Percentiles rank a stretch among this genome's conserved stretches.
Conservation (phyloP, 2,113 vertebrate species). For the Psittacula cyanocephala region DNA sequence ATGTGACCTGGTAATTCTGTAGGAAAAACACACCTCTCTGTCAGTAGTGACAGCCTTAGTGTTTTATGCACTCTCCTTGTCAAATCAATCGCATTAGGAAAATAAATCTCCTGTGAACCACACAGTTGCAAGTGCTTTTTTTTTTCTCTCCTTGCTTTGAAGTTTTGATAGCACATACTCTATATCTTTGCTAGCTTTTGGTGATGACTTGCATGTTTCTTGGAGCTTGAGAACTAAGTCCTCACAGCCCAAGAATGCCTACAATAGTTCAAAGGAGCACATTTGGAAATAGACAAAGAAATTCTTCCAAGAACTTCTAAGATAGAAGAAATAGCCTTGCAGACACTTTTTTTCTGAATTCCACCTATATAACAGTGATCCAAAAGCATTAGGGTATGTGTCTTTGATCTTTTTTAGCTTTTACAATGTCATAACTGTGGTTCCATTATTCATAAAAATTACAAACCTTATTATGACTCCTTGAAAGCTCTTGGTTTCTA, state of each 20-base stretch:
- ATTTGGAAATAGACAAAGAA: background rate
- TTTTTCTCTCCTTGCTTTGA: background rate
- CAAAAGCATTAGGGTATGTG: background rate
- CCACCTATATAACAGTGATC: background rate
- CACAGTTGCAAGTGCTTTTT: background rate
- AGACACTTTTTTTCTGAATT: background rate
- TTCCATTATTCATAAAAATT: background rate
- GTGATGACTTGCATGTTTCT: background rate
- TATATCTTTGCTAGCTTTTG: background rate
- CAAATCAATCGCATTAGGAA: background rate
- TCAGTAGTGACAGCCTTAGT: background rate
- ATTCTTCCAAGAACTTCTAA: background rate
- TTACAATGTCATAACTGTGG: background rate
- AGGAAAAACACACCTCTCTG: background rate
- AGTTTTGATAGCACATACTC: background rate
- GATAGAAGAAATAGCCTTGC: background rate
- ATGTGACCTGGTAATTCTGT: background rate
- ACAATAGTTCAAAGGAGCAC: background rate
- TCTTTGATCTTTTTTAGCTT: background rate
- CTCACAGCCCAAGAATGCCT: background rate
- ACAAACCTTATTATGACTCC: background rate
- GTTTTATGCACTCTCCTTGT: background rate
- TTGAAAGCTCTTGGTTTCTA: background rate
- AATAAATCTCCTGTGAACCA: background rate
- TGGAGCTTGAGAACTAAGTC: background rate